phyloP scores from a whole-genome alignment of 2,113 vertebrate species.

The Raja brachyura region DNA sequence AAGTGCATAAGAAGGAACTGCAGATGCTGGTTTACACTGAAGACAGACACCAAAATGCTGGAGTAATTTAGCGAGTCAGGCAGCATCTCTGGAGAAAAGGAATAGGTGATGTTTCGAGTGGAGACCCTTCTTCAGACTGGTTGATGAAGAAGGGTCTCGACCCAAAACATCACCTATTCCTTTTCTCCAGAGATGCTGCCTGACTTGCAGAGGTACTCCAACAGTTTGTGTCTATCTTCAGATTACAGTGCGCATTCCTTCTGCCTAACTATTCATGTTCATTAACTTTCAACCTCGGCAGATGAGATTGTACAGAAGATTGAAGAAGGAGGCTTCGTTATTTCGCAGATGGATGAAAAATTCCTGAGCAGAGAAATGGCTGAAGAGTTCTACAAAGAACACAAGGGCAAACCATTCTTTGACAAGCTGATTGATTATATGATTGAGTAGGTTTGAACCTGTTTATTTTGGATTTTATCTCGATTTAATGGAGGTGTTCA shows the following conservation, averaged over 20 bases:
- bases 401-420: constrained; percentile 68
- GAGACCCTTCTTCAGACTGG: too few species aligned
- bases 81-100: too few species aligned
- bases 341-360: constrained; percentile 61
- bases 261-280: background rate
- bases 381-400: constrained; percentile 68
- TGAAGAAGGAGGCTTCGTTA: constrained; percentile 59
- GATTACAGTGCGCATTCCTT: background rate
- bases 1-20: too few species aligned
- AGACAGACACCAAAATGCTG: too few species aligned
- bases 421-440: constrained; percentile 66
- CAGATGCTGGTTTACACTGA: too few species aligned
- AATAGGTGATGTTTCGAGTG: too few species aligned
- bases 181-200: too few species aligned
- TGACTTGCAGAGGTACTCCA: too few species aligned
- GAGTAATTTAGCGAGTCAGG: too few species aligned
- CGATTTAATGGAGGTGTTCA: background rate
- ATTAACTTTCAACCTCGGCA: constrained; percentile 45
- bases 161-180: too few species aligned
- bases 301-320: constrained; percentile 68
- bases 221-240: too few species aligned
- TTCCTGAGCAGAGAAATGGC: constrained; percentile 63
- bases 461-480: background rate
- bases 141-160: too few species aligned
- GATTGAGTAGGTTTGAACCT: constrained; percentile 61